These are phyloP conservation scores for Thera britannica DNA, from an alignment of 2,888 invertebrate species.

Conservation along the genomic window DNA sequence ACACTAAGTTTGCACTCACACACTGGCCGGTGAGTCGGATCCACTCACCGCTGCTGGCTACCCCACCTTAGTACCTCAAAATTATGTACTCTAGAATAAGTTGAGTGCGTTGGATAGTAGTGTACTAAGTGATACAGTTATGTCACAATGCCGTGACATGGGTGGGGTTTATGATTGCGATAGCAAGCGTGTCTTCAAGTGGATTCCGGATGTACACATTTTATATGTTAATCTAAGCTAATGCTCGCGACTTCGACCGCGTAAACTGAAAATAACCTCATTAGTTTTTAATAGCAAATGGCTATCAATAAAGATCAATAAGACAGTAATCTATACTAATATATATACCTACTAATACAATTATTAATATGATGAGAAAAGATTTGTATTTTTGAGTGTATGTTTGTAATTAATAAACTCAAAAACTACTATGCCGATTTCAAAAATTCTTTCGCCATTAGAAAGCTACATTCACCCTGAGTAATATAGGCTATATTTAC, in stretches of 20 bases:
- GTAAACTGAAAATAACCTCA: not conserved
- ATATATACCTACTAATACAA: no score
- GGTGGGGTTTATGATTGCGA: slow-evolving; percentile 29
- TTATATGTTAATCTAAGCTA: not conserved
- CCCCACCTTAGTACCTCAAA: slow-evolving; percentile 47
- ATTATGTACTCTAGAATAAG: slow-evolving; percentile 24
- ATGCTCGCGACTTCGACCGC: not conserved
- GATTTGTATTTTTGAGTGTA: no score
- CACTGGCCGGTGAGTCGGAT: slow-evolving; percentile 47
- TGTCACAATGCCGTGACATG: slow-evolving; percentile 35
- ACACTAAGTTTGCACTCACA: slow-evolving; percentile 50
- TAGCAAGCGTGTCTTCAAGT: slow-evolving; percentile 12
- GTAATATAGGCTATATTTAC: no score
- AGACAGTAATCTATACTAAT: no score
- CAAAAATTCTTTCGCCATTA: no score
- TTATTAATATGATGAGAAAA: no score
- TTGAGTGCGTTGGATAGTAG: slow-evolving; percentile 12
- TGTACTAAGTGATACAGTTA: slow-evolving; percentile 37
- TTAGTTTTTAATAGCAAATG: no score
- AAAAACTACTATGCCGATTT: no score
- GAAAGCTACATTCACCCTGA: no score
- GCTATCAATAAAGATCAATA: no score
- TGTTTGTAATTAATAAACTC: no score
- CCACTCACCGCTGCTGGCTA: slow-evolving; percentile 35
- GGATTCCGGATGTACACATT: slow-evolving; percentile 16